Evolutionary conservation across 2,113 vertebrate species (phyloP).

Genomic region (Lampris incognitus): DNA sequence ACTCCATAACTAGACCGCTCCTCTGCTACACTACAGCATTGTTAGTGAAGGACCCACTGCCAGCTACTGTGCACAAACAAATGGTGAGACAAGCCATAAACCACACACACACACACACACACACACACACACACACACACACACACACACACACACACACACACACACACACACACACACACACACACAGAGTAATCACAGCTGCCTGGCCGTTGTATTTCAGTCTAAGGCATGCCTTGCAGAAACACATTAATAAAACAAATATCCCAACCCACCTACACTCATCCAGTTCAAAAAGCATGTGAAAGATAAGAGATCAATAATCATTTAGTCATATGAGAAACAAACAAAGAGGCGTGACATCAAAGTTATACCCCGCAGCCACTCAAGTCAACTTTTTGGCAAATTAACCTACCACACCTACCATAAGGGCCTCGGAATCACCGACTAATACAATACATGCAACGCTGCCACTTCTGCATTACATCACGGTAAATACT

Average conservation of each 20-base stretch:
- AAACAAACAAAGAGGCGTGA: constrained; percentile 90
- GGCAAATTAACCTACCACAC: constrained; percentile 90
- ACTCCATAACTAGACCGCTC: constrained; percentile 91
- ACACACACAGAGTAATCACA: constrained; percentile 23
- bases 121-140: constrained; percentile 33
- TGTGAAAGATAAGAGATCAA: constrained; percentile 93
- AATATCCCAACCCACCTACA: constrained; percentile 84
- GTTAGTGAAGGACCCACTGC: constrained; percentile 88
- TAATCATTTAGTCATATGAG: constrained; percentile 96
- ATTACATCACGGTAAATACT: constrained; percentile 90
- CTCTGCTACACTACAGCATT: constrained; percentile 85
- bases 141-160: constrained; percentile 10
- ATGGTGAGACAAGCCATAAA: neutral
- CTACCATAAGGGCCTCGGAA: constrained; percentile 74
- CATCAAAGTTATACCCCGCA: constrained; percentile 90
- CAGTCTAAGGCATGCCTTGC: constrained; percentile 88
- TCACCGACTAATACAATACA: constrained; percentile 86
- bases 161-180: too few species aligned
- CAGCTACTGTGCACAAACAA: neutral
- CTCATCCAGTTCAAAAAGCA: constrained; percentile 89
- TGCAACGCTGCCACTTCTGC: constrained; percentile 83
- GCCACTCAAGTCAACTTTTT: constrained; percentile 86
- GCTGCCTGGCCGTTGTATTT: constrained; percentile 83
- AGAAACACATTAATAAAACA: constrained; percentile 93
- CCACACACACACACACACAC: constrained; percentile 23